phyloP scores from a whole-genome alignment of 2,888 invertebrate genomes.

The Drosophila nr. fundita region DNA sequence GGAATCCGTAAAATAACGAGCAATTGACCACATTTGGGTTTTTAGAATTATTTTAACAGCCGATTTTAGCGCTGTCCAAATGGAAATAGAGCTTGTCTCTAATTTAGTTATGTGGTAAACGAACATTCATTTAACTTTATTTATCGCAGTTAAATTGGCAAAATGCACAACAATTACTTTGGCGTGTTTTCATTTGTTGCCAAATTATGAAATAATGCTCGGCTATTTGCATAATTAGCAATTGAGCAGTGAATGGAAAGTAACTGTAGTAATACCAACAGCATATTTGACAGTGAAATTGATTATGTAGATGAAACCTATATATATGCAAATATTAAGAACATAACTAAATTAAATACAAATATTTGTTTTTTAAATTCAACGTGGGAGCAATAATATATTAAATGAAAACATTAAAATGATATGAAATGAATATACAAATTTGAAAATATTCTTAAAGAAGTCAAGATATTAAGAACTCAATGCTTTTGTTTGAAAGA shows the following conservation, averaged over 20 bases:
- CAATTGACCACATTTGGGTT: slow-evolving; percentile 59
- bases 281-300: not conserved
- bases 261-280: not conserved
- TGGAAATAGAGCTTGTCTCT: slow-evolving; percentile 52
- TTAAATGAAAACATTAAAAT: not conserved
- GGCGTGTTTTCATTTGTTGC: slow-evolving; percentile 1
- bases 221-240: slow-evolving; percentile 30
- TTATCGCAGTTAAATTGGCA: slow-evolving; percentile 63
- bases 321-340: not conserved
- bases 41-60: slow-evolving; percentile 43
- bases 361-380: not conserved
- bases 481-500: not conserved
- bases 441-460: not conserved
- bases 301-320: not conserved
- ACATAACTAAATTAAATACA: not conserved
- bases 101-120: slow-evolving; percentile 70
- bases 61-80: slow-evolving; percentile 17
- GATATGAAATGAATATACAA: not conserved
- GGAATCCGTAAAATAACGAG: slow-evolving; percentile 46
- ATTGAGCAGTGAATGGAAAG: slow-evolving; percentile 7
- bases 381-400: not conserved
- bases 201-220: slow-evolving; percentile 20
- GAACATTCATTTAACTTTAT: slow-evolving; percentile 49
- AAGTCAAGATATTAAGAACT: not conserved
- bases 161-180: slow-evolving; percentile 39